Evolutionary conservation across 1,140 invertebrate species (phyloP).

Genomic region (Venturia canescens): DNA sequence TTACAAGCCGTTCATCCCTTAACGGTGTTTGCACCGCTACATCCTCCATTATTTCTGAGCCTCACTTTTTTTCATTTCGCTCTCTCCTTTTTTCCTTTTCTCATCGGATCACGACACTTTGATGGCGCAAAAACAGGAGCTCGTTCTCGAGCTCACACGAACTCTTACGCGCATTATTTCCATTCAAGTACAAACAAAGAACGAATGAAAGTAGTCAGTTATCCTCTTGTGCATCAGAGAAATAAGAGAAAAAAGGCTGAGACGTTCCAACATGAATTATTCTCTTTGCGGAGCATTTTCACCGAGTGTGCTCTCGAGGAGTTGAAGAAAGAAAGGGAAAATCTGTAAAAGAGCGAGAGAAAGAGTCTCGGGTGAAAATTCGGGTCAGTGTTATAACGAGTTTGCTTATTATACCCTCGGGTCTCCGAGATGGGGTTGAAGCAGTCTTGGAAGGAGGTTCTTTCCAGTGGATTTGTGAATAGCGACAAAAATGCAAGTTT

Average conservation of each 20-base stretch:
- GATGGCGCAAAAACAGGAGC: constrained; percentile 18
- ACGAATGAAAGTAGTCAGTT: constrained; percentile 5
- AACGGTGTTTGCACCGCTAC: background rate
- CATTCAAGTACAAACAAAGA: constrained; percentile 28
- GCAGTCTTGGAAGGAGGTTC: constrained; percentile 1
- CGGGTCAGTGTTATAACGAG: constrained; percentile 42
- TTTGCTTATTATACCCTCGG: constrained; percentile 35
- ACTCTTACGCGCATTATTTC: background rate
- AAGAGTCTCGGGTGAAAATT: constrained; percentile 35
- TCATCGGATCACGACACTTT: constrained; percentile 28
- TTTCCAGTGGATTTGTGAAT: background rate
- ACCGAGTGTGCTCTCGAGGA: constrained; percentile 6
- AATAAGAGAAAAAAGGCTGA: background rate
- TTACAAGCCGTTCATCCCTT: background rate
- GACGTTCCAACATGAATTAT: constrained; percentile 27
- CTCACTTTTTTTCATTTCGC: background rate
- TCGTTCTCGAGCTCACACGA: background rate
- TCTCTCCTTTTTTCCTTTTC: background rate
- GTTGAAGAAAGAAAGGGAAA: background rate
- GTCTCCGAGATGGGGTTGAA: constrained; percentile 15
- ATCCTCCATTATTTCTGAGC: background rate
- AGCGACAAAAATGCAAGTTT: background rate
- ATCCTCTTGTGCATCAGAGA: background rate
- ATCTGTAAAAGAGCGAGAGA: background rate
- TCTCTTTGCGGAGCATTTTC: constrained; percentile 6